Conservation (phyloP, 1,140 invertebrate genomes). For the Dufourea novaeangliae region DNA sequence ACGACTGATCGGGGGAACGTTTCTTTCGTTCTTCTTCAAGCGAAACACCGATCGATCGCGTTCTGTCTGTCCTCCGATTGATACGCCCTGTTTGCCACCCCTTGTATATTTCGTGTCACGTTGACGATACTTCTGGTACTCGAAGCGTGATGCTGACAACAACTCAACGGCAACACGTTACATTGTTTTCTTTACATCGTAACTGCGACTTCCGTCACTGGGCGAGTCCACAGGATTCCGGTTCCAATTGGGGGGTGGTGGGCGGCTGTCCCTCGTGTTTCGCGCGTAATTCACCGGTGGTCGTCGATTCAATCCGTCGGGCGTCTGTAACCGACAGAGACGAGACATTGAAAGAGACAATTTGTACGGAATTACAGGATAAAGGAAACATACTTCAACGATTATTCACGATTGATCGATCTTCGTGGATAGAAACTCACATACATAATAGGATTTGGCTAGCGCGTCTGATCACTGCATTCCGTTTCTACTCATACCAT, state of each 20-base stretch:
- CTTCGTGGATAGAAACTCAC: too few relatives aligned
- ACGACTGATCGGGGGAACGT: slow-evolving; percentile 49
- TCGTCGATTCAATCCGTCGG: slow-evolving; percentile 33
- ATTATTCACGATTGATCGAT: too few relatives aligned
- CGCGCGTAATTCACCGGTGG: not conserved
- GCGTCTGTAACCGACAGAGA: slow-evolving; percentile 29
- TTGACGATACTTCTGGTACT: too few relatives aligned
- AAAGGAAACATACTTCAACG: too few relatives aligned
- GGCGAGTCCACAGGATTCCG: not conserved
- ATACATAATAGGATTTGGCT: too few relatives aligned
- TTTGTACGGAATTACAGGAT: too few relatives aligned
- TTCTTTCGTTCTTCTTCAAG: not conserved
- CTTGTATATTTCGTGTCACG: not conserved
- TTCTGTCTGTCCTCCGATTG: not conserved
- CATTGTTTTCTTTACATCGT: slow-evolving; percentile 63
- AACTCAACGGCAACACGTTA: slow-evolving; percentile 35
- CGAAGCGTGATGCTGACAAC: slow-evolving; percentile 14
- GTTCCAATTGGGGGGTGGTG: not conserved
- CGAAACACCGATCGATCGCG: slow-evolving; percentile 49
- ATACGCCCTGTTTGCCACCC: not conserved
- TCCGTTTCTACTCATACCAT: too few relatives aligned
- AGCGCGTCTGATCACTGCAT: too few relatives aligned
- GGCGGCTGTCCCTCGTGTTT: slow-evolving; percentile 10
- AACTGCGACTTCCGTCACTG: slow-evolving; percentile 9
- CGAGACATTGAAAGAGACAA: not conserved